Percentiles rank a stretch among this genome's conserved stretches.
phyloP scores from a whole-genome alignment of 2,113 vertebrate genomes.

The Chloebia gouldiae region DNA sequence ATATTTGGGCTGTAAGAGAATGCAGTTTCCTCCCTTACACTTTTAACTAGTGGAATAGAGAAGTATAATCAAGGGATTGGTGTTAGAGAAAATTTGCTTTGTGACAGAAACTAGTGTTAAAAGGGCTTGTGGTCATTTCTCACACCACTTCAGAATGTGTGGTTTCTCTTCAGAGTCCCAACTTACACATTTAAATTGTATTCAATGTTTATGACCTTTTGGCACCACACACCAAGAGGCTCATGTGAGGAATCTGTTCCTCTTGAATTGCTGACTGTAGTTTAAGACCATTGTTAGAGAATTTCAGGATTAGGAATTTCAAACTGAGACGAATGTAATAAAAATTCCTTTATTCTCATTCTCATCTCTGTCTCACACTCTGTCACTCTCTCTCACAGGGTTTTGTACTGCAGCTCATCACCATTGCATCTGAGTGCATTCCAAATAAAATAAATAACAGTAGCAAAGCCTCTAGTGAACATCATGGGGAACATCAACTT shows the following conservation, averaged over 20 bases:
- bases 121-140: constrained; percentile 67
- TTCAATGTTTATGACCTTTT: constrained; percentile 72
- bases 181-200: constrained; percentile 73
- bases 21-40: constrained; percentile 5
- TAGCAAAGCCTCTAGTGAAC: constrained; percentile 37
- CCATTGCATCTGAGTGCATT: constrained; percentile 20
- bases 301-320: constrained; percentile 65
- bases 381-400: constrained; percentile 29
- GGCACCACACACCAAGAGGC: constrained; percentile 61
- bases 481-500: constrained; percentile 27
- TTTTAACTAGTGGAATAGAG: constrained; percentile 30
- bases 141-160: constrained; percentile 55
- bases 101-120: constrained; percentile 58
- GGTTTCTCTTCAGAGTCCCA: constrained; percentile 53
- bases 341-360: constrained; percentile 38
- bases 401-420: constrained; percentile 21
- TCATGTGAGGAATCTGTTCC: constrained; percentile 68
- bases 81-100: constrained; percentile 41
- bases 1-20: background rate
- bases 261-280: constrained; percentile 70
- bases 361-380: constrained; percentile 42
- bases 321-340: background rate
- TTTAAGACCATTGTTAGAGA: constrained; percentile 64
- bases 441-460: constrained; percentile 46
- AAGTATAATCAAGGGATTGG: constrained; percentile 43